Conservation (phyloP, 2,888 invertebrate species). For the Teleiodes luculella region DNA sequence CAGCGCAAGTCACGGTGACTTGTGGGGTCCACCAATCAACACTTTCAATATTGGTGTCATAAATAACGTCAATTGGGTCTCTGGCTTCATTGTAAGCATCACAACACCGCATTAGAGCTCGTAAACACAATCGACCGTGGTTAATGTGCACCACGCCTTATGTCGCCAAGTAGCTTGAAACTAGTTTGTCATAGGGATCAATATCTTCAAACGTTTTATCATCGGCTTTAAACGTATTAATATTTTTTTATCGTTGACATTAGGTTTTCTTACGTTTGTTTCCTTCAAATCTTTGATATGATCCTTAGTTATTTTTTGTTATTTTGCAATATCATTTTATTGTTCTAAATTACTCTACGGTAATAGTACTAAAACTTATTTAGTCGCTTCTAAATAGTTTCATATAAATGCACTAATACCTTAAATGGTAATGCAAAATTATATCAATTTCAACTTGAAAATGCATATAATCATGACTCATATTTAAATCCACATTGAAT, state of each 20-base stretch:
- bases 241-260: background rate
- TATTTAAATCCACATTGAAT: conserved; percentile 4
- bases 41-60: conserved; percentile 11
- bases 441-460: conserved; percentile 7
- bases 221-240: background rate
- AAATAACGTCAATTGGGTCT: conserved; percentile 14
- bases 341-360: too few species aligned
- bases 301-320: background rate
- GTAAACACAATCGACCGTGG: conserved; percentile 19
- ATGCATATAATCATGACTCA: conserved; percentile 3
- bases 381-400: background rate
- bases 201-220: background rate
- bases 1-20: conserved; percentile 1
- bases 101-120: conserved; percentile 16
- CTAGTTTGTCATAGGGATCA: conserved; percentile 7
- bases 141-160: conserved; percentile 12
- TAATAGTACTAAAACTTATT: too few species aligned
- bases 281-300: background rate
- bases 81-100: conserved; percentile 13
- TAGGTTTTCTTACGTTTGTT: too few species aligned
- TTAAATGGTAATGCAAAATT: background rate
- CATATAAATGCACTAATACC: background rate
- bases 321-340: too few species aligned
- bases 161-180: conserved; percentile 7
- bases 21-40: conserved; percentile 16